phyloP scores from a whole-genome alignment of 2,797 vertebrate genomes.

The Megalops cyprinoides region DNA sequence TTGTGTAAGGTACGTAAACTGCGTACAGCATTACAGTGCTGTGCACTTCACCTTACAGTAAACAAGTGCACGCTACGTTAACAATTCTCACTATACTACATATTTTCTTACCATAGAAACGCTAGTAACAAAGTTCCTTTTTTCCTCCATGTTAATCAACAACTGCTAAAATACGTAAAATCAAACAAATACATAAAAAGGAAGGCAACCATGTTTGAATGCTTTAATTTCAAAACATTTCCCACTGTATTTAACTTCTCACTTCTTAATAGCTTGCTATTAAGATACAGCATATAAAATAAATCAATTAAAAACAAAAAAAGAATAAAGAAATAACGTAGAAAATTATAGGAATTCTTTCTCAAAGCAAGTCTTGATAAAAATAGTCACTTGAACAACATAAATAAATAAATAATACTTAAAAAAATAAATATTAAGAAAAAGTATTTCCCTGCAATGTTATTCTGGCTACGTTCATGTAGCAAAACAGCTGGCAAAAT shows the following conservation, averaged over 20 bases:
- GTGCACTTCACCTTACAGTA: slow-evolving; percentile 71
- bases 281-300: no score
- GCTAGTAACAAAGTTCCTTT: slow-evolving; percentile 62
- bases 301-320: no score
- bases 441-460: not conserved
- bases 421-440: no score
- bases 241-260: slow-evolving; percentile 56
- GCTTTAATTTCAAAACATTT: slow-evolving; percentile 64
- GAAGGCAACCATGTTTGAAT: slow-evolving; percentile 59
- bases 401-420: no score
- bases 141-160: slow-evolving; percentile 71
- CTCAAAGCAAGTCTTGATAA: no score
- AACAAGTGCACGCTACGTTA: slow-evolving; percentile 77
- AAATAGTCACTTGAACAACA: no score
- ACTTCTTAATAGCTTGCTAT: slow-evolving; percentile 46
- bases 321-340: no score
- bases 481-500: not conserved
- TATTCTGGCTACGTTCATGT: not conserved
- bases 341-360: no score
- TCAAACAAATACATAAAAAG: slow-evolving; percentile 32
- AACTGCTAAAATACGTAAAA: slow-evolving; percentile 77
- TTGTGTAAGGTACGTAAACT: slow-evolving; percentile 26
- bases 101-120: slow-evolving; percentile 73
- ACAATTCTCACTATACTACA: slow-evolving; percentile 76
- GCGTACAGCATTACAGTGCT: slow-evolving; percentile 57